phyloP scores from a whole-genome alignment of 2,888 invertebrate genomes.

The Agrochola lota region DNA sequence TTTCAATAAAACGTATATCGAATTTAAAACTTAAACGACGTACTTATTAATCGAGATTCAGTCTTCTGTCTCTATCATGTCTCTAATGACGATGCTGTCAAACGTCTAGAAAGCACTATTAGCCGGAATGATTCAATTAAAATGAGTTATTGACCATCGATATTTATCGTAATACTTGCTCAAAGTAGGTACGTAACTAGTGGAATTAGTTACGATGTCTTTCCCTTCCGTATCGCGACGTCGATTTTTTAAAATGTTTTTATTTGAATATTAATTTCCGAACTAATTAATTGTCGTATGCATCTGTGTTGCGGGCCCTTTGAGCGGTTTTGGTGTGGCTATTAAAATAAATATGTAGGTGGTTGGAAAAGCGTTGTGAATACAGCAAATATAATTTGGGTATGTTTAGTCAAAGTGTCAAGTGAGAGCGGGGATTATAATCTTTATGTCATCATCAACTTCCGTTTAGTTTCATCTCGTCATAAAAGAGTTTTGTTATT shows the following conservation, averaged over 20 bases:
- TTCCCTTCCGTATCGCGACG: slow-evolving; percentile 57
- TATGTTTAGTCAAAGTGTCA: slow-evolving; percentile 56
- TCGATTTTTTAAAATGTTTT: slow-evolving; percentile 56
- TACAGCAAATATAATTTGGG: slow-evolving; percentile 39
- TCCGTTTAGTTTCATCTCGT: slow-evolving; percentile 50
- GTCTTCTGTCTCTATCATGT: slow-evolving; percentile 78
- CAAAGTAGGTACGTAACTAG: slow-evolving; percentile 62
- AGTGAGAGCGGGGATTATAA: slow-evolving; percentile 51
- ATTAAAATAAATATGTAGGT: slow-evolving; percentile 55
- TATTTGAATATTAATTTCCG: slow-evolving; percentile 68
- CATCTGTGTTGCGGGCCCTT: slow-evolving; percentile 56
- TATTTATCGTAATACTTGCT: slow-evolving; percentile 71
- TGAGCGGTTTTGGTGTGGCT: slow-evolving; percentile 58
- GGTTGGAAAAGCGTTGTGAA: slow-evolving; percentile 30
- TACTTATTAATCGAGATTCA: slow-evolving; percentile 77
- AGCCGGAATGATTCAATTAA: slow-evolving; percentile 87
- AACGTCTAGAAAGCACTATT: slow-evolving; percentile 85
- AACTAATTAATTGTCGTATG: slow-evolving; percentile 63
- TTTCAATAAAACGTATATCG: slow-evolving; percentile 54
- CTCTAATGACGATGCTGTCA: slow-evolving; percentile 86
- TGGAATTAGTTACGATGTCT: slow-evolving; percentile 62
- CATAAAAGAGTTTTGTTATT: slow-evolving; percentile 38
- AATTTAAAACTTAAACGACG: slow-evolving; percentile 66
- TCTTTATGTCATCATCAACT: slow-evolving; percentile 64
- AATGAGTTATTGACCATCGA: slow-evolving; percentile 84